These are phyloP conservation scores for Craterocephalus amniculus DNA, from an alignment of 2,797 vertebrate genomes.

Conservation along the genomic window DNA sequence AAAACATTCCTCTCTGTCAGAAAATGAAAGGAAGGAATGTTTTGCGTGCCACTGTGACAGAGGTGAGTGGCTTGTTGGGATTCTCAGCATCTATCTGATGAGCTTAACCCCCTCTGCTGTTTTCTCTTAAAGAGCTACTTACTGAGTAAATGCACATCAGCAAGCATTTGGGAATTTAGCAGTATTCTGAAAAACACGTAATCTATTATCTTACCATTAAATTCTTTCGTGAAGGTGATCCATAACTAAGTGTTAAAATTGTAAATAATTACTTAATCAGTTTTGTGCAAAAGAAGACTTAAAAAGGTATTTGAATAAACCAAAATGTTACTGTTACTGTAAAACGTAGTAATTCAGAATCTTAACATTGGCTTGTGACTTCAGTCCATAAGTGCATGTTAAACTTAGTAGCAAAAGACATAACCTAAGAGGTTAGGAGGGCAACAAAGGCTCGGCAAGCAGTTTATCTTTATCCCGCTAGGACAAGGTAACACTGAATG, in stretches of 20 bases:
- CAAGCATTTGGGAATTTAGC: slow-evolving; percentile 8
- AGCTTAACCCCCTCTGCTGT: slow-evolving; percentile 22
- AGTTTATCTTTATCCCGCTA: background rate
- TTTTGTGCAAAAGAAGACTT: background rate
- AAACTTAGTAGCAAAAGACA: background rate
- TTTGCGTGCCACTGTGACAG: slow-evolving; percentile 23
- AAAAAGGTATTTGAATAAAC: background rate
- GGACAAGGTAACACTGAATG: background rate
- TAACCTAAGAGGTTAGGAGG: too few relatives aligned
- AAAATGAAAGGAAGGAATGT: background rate
- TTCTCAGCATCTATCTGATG: slow-evolving; percentile 10
- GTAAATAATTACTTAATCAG: background rate
- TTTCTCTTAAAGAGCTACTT: slow-evolving; percentile 23
- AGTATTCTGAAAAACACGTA: slow-evolving; percentile 4
- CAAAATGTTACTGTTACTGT: background rate
- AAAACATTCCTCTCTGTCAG: slow-evolving; percentile 41
- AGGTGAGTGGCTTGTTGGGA: slow-evolving; percentile 30
- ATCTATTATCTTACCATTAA: background rate
- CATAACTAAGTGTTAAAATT: background rate
- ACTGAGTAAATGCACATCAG: slow-evolving; percentile 11
- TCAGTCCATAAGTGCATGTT: background rate
- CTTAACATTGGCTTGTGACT: too few relatives aligned
- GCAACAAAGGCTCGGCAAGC: background rate
- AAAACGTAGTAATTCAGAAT: too few relatives aligned
- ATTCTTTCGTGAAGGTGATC: background rate